Base-by-base conservation (phyloP, 2,888 invertebrate species). In the Latrodectus elegans region DNA sequence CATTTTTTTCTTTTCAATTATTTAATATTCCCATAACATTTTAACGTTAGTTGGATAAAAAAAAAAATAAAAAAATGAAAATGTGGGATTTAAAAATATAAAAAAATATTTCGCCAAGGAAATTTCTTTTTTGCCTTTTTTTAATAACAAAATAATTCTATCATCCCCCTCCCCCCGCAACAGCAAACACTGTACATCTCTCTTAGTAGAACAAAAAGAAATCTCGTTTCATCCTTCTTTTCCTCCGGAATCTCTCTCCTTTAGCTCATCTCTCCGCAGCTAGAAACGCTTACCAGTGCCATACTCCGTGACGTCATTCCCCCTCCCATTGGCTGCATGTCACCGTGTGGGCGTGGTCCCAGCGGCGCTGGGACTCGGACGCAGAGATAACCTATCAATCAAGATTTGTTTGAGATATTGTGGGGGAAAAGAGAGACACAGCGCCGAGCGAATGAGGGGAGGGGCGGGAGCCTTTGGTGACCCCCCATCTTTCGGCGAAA, bases 321-420 rank as follows among this genome's bases (percentile, higher is more conserved):
- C 17, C 68, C 70, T 78, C 88, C 83, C 79, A 88, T 88, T 88
- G 88, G 88, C 80, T 73, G 67, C 75, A 65, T 65, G 71, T 74
- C 79, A 75, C 75, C 80, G 72, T 22, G 88, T 80, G 83, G 88
- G 88, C 88, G 88, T 84, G 84, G 64, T 64, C 64, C 64, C 15
- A 26, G 71, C 77, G 60, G 75, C 55, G 14, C 70, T 51, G 68
- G 65, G 55, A 53, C 55, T 55, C 78, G 67, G 55, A 53, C 52
- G 68, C 82, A 78, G 83, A 83, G 83, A 83, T 83, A 79, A 75
- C 83, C 88, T 75, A 88, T 88, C 88, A 79, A 88, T 88, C 88
- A 88, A 76, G 82, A 83, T 88, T 83, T 88, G 88, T 83, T 83
- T 75, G 80, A 75, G 82, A 75, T 82, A 82, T 82, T 82, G 74